Percentiles rank a stretch among this genome's conserved stretches.
phyloP scores from a whole-genome alignment of 2,113 vertebrate species.

The Mobula hypostoma region DNA sequence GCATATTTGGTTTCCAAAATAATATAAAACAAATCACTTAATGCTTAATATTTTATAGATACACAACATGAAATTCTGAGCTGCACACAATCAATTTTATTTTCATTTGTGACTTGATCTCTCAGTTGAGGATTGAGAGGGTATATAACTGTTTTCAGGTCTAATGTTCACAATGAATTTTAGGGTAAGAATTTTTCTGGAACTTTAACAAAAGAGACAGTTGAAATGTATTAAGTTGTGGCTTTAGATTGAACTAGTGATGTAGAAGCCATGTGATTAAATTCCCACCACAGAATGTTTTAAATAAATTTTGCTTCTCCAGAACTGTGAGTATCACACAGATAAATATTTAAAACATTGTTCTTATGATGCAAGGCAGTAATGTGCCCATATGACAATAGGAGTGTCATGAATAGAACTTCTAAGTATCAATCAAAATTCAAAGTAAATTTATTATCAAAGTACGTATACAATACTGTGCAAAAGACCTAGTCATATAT shows the following conservation, averaged over 20 bases:
- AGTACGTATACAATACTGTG: no score
- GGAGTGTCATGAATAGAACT: background rate
- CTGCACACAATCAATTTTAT: background rate
- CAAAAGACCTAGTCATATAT: no score
- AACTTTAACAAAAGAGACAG: background rate
- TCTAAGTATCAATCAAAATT: background rate
- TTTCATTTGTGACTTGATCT: background rate
- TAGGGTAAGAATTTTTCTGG: background rate
- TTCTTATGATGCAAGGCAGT: background rate
- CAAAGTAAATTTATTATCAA: no score
- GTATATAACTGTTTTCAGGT: background rate
- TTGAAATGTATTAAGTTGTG: background rate
- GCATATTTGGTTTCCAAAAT: background rate
- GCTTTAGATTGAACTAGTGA: background rate
- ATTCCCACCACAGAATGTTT: background rate
- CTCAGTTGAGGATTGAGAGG: background rate
- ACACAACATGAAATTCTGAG: background rate
- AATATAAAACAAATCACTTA: background rate
- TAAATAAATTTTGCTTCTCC: background rate
- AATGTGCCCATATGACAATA: background rate
- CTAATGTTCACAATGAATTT: background rate
- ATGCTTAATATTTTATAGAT: background rate
- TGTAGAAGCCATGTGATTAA: background rate
- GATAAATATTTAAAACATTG: background rate
- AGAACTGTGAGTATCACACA: background rate